Evolutionary conservation across 2,888 invertebrate species (phyloP), one percentile per base, ranked within the genome.

Genomic region (Nesidiocoris tenuis): DNA sequence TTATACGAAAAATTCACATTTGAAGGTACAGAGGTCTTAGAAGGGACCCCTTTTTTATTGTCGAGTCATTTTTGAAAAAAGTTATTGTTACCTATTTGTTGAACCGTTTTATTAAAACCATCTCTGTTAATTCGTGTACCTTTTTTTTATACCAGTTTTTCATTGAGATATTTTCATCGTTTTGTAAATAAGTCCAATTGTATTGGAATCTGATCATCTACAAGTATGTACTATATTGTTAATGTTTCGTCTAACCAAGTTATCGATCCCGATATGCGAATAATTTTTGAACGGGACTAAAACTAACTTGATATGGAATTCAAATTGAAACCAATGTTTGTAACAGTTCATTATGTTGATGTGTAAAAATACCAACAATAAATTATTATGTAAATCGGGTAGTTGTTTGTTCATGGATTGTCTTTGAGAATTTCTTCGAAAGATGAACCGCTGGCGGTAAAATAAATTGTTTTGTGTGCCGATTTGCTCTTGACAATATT

Each of bases 261-360:
- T 1, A 59, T 70, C 25, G n/a, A 57, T n/a, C 57, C 55, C 22
- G 17, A 56, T 24, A 70, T 57, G 16, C 39, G 25, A 9, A 12
- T 39, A 39, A 70, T 18, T 59, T 18, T 75, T 75, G 61, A 61
- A 68, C 18, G 59, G 61, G 19, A 64, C 25, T 56, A 76, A 25
- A 61, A 24, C 17, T 66, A 61, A 23, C 71, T 72, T 76, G 71
- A 64, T 56, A 72, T 70, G 22, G 63, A 64, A 64, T 56, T 66
- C 39, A 39, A 39, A 39, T 39, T 70, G 18, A 3, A 67, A 70
- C 65, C 19, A 61, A 78, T 64, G 76, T 78, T 76, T 78, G 78
- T 78, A 78, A 78, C 75, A 67, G 75, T 78, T 78, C 76, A 76
- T 66, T 78, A 78, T 78, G 78, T 78, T 78, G 76, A 78, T 78